Evolutionary conservation across 2,113 vertebrate species (phyloP).

Genomic region (Asarcornis scutulata): DNA sequence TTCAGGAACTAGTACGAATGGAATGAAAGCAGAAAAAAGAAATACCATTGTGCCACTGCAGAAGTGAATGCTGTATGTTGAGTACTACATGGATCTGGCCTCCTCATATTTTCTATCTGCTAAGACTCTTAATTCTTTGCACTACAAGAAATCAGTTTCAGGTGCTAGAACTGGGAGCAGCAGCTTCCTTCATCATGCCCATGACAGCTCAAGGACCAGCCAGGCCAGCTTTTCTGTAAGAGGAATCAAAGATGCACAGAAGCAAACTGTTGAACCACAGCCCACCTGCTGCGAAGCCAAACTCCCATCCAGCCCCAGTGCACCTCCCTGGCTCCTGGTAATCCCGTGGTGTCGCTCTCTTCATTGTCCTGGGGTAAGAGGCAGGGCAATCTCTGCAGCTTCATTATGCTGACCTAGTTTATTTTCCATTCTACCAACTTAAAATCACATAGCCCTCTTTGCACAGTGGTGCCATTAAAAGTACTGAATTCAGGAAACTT

Average conservation of each 20-base stretch:
- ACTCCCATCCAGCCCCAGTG: neutral
- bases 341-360: neutral
- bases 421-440: conserved; percentile 28
- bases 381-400: conserved; percentile 19
- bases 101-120: neutral
- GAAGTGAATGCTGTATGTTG: neutral
- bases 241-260: neutral
- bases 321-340: neutral
- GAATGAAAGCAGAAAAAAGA: neutral
- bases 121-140: neutral
- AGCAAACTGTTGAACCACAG: neutral
- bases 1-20: neutral
- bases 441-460: conserved; percentile 6
- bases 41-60: neutral
- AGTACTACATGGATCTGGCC: neutral
- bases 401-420: conserved; percentile 65
- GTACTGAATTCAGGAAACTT: conserved; percentile 24
- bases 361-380: neutral
- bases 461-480: conserved; percentile 46
- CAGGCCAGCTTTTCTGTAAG: neutral
- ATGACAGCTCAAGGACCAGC: neutral
- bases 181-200: neutral
- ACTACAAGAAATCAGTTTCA: neutral
- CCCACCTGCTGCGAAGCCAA: neutral
- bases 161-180: neutral